These are phyloP conservation scores for Nowickia ferox DNA, from an alignment of 2,888 invertebrate species.

Conservation along the genomic window DNA sequence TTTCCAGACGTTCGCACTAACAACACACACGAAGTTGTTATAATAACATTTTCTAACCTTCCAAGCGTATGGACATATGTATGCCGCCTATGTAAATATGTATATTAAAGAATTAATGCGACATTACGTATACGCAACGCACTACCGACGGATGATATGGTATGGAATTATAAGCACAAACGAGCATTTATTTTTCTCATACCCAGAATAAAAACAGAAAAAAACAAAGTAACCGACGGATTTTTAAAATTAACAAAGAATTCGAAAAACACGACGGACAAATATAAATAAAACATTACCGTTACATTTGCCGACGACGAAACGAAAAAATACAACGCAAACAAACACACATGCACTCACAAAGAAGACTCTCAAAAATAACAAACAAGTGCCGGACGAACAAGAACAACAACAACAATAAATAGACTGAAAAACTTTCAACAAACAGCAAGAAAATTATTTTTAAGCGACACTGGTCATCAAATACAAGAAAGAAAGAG, in stretches of 20 bases:
- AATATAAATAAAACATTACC: conserved; percentile 30
- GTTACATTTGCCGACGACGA: conserved; percentile 41
- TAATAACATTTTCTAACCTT: background rate
- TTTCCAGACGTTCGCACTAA: background rate
- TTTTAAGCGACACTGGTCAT: conserved; percentile 67
- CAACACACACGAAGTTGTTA: background rate
- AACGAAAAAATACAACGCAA: conserved; percentile 25
- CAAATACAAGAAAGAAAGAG: conserved; percentile 31
- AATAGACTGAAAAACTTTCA: background rate
- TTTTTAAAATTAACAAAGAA: background rate
- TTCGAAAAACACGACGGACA: background rate
- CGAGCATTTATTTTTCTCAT: background rate
- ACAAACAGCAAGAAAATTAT: conserved; percentile 31
- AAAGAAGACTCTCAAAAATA: conserved; percentile 24
- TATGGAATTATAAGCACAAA: background rate
- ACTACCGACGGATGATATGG: conserved; percentile 47
- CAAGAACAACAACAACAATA: conserved; percentile 32
- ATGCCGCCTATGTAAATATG: background rate
- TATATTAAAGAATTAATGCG: background rate
- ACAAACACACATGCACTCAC: conserved; percentile 25
- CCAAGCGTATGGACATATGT: background rate
- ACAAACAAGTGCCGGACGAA: conserved; percentile 54
- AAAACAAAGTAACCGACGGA: conserved; percentile 42
- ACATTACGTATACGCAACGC: conserved; percentile 49
- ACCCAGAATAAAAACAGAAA: background rate